Evolutionary conservation across 2,113 vertebrate species (phyloP).

Genomic region (Pangasianodon hypophthalmus): DNA sequence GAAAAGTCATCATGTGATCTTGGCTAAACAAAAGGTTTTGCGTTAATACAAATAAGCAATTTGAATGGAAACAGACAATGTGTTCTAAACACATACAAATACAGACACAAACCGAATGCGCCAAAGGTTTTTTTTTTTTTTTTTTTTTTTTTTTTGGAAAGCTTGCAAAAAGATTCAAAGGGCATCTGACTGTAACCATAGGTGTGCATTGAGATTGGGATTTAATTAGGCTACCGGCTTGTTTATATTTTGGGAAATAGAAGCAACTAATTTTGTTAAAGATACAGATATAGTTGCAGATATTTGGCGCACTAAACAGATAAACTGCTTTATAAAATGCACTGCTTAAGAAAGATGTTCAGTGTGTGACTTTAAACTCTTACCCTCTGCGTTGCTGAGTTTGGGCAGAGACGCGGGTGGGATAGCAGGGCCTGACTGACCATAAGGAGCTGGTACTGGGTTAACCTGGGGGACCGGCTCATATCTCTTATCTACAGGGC

Average conservation of each 20-base stretch:
- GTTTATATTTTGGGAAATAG: not conserved
- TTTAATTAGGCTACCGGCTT: not conserved
- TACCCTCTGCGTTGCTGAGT: conserved; percentile 83
- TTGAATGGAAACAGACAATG: not conserved
- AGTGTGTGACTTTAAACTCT: conserved; percentile 33
- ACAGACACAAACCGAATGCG: not conserved
- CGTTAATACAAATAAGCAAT: not conserved
- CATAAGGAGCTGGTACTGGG: conserved; percentile 81
- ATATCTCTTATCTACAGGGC: conserved; percentile 85
- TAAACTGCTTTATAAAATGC: not conserved
- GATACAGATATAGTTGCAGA: not conserved
- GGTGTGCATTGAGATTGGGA: not conserved
- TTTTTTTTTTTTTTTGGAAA: not conserved
- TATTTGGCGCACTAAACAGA: not conserved
- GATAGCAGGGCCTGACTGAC: conserved; percentile 72
- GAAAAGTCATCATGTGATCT: not conserved
- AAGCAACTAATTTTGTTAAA: not conserved
- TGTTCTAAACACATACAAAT: not conserved
- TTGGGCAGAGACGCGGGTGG: conserved; percentile 83
- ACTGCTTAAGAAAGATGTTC: not conserved
- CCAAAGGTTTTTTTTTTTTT: not conserved
- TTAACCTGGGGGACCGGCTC: conserved; percentile 80
- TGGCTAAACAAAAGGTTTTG: not conserved
- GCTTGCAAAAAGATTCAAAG: not conserved
- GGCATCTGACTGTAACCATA: not conserved